phyloP scores from a whole-genome alignment of 2,888 invertebrate genomes.

The Uropetala carovei region DNA sequence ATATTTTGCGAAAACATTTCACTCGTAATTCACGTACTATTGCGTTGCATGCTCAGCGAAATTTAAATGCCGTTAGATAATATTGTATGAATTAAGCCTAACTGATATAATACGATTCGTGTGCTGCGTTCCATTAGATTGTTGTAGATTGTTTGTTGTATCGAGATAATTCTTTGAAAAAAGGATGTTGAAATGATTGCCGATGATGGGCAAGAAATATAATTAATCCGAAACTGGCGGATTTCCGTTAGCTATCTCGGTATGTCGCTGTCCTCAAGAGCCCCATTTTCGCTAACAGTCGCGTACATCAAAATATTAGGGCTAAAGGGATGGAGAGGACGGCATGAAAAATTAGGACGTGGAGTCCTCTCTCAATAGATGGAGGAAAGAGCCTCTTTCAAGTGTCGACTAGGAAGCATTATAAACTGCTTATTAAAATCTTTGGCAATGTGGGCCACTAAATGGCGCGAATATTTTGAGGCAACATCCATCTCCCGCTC shows the following conservation, averaged over 20 bases:
- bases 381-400: not conserved
- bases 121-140: too few species aligned
- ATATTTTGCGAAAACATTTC: too few species aligned
- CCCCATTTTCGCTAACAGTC: not conserved
- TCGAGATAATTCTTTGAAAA: too few species aligned
- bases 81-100: too few species aligned
- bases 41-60: too few species aligned
- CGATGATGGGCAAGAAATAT: too few species aligned
- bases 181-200: too few species aligned
- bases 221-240: too few species aligned
- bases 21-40: too few species aligned
- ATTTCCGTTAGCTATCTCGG: not conserved
- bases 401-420: not conserved
- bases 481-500: not conserved
- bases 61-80: too few species aligned
- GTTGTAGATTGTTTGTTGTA: too few species aligned
- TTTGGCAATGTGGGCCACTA: not conserved
- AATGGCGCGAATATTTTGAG: not conserved
- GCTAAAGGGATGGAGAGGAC: not conserved
- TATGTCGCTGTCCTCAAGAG: not conserved
- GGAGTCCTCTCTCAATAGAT: not conserved
- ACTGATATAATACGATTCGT: too few species aligned
- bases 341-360: not conserved
- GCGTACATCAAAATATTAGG: not conserved
- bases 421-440: conserved; percentile 7